Evolutionary conservation across 2,888 invertebrate species (phyloP).

Genomic region (Balanococcus diminutus): DNA sequence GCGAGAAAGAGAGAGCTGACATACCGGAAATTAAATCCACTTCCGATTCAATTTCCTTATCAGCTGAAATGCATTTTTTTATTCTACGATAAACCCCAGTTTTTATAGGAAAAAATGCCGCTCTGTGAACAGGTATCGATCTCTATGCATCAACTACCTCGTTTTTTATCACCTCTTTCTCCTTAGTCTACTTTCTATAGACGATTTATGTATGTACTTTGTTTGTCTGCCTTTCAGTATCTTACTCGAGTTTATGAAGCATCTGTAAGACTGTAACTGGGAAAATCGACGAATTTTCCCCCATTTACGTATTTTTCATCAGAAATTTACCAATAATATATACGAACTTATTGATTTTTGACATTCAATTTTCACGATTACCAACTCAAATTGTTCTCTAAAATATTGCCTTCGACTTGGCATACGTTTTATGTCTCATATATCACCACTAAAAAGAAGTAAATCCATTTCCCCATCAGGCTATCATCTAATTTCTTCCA

Average conservation of each 20-base stretch:
- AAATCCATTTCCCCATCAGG: background rate
- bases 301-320: too few relatives aligned
- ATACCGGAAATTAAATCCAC: slow-evolving; percentile 49
- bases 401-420: background rate
- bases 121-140: background rate
- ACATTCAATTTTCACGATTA: background rate
- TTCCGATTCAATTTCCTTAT: slow-evolving; percentile 50
- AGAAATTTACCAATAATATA: too few relatives aligned
- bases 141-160: background rate
- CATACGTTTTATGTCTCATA: background rate
- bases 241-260: background rate
- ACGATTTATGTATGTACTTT: background rate
- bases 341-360: too few relatives aligned
- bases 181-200: background rate
- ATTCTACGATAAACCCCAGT: background rate
- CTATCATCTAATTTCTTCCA: background rate
- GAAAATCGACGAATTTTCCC: too few relatives aligned
- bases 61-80: background rate
- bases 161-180: background rate
- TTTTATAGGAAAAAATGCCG: background rate
- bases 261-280: too few relatives aligned
- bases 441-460: background rate
- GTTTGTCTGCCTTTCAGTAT: background rate
- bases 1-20: background rate
- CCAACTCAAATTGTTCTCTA: background rate